Evolutionary conservation across 1,140 invertebrate genomes (phyloP).

Genomic region (Eurosta solidaginis): DNA sequence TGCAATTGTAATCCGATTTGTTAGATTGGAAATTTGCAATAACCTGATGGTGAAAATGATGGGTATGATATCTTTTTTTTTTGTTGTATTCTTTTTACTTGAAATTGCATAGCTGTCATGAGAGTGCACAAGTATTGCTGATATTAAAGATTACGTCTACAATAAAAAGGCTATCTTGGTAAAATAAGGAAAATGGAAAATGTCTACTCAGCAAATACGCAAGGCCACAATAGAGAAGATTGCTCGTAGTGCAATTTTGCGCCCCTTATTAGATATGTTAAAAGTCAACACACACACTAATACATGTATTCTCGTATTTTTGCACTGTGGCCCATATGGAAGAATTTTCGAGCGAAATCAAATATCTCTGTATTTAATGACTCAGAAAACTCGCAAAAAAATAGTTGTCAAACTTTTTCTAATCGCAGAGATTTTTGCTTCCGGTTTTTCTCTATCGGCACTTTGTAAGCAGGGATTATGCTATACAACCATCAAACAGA

Average conservation of each 20-base stretch:
- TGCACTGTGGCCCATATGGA: no score
- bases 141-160: neutral
- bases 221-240: neutral
- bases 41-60: neutral
- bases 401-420: no score
- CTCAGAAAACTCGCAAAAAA: no score
- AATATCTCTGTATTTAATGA: no score
- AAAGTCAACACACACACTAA: neutral
- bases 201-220: neutral
- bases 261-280: no score
- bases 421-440: no score
- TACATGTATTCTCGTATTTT: no score
- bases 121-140: neutral
- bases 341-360: no score
- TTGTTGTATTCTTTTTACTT: neutral
- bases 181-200: neutral
- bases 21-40: neutral
- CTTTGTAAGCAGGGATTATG: no score
- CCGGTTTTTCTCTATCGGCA: no score
- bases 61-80: neutral
- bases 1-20: conserved; percentile 17
- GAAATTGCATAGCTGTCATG: neutral
- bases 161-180: neutral
- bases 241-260: neutral
- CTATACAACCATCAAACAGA: no score